Evolutionary conservation across 2,888 invertebrate species (phyloP).

Genomic region (Dynastes hyllus): DNA sequence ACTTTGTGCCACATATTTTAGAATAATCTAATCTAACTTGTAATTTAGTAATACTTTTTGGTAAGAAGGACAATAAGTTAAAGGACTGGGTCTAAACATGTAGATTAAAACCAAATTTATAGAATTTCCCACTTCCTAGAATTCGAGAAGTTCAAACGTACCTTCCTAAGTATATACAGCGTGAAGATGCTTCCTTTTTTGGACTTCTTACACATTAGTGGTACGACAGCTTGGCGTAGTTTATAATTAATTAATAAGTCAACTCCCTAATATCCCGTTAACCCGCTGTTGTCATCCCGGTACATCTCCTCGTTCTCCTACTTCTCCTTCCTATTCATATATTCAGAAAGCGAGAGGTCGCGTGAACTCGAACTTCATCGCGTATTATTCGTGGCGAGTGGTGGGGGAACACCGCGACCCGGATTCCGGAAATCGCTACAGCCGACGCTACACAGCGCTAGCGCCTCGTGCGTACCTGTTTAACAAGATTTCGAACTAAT

Average conservation of each 20-base stretch:
- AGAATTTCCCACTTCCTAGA: no score
- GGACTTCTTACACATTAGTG: not conserved
- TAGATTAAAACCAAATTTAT: no score
- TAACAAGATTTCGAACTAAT: conserved; percentile 41
- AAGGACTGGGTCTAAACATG: no score
- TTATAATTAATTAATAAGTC: conserved; percentile 27
- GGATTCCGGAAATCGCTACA: conserved; percentile 37
- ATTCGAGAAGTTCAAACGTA: no score
- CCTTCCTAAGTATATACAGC: no score
- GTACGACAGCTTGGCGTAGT: not conserved
- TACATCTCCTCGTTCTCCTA: not conserved
- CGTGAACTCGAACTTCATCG: conserved; percentile 14
- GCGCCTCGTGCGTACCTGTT: conserved; percentile 7
- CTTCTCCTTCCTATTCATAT: not conserved
- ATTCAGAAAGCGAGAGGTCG: not conserved
- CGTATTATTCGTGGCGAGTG: not conserved
- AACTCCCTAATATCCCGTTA: not conserved
- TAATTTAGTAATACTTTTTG: no score
- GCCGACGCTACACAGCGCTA: not conserved
- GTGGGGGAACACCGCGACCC: not conserved
- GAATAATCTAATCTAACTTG: no score
- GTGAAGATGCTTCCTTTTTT: no score
- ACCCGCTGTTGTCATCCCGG: not conserved
- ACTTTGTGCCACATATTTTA: no score
- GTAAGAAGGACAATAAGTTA: no score